Conservation (phyloP, 2,113 vertebrate genomes). For the Rhabdomys dilectus region DNA sequence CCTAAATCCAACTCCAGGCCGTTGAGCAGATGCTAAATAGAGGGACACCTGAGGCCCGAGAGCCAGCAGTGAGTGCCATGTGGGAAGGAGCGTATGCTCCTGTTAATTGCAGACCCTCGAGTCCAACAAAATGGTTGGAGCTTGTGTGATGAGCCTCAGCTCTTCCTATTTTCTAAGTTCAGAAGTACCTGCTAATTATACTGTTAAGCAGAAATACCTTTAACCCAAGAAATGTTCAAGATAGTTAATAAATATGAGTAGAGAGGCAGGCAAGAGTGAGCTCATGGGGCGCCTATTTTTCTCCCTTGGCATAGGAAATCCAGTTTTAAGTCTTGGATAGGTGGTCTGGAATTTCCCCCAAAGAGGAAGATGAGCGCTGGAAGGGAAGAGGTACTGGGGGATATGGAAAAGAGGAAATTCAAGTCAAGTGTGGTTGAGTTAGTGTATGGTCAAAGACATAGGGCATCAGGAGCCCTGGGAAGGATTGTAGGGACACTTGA, state of each 20-base stretch:
- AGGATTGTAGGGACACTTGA: fast-evolving
- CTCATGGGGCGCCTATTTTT: fast-evolving
- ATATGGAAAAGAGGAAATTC: neutral
- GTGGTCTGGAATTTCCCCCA: neutral
- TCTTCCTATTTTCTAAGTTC: neutral
- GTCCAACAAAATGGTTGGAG: neutral
- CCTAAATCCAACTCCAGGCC: neutral
- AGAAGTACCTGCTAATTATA: neutral
- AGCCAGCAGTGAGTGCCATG: neutral
- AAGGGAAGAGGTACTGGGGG: neutral
- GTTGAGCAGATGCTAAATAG: fast-evolving
- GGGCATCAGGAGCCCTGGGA: fast-evolving
- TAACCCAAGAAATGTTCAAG: neutral
- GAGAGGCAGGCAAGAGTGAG: neutral
- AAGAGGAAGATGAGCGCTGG: neutral
- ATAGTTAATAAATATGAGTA: neutral
- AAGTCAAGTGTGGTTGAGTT: fast-evolving
- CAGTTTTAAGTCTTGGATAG: neutral
- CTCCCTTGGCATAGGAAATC: neutral
- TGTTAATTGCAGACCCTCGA: neutral
- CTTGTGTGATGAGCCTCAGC: neutral
- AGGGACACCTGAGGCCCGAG: neutral
- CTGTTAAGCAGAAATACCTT: neutral
- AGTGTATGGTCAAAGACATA: fast-evolving
- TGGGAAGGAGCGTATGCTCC: too few species aligned